These are phyloP conservation scores for Nymphalis c-album DNA, from an alignment of 2,888 invertebrate genomes.

Conservation along the genomic window DNA sequence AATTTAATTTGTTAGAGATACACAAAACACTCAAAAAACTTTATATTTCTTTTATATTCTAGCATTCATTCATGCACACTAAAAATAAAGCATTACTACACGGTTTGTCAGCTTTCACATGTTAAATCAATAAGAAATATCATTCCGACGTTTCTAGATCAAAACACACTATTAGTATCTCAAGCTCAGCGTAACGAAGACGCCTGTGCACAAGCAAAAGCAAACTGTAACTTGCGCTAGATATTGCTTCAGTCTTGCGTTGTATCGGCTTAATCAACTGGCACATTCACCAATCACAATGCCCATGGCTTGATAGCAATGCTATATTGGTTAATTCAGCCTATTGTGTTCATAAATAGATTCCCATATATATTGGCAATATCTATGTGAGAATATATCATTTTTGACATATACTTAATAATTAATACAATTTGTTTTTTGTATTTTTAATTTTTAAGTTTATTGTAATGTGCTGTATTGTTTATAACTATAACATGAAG, in stretches of 20 bases:
- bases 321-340: constrained; percentile 12
- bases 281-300: constrained; percentile 34
- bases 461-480: no score
- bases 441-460: not conserved
- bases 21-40: no score
- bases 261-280: constrained; percentile 37
- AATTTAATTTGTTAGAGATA: no score
- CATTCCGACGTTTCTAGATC: constrained; percentile 16
- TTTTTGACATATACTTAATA: not conserved
- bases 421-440: not conserved
- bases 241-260: constrained; percentile 34
- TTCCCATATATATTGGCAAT: constrained; percentile 12
- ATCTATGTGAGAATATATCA: not conserved
- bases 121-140: constrained; percentile 31
- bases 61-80: no score
- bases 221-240: constrained; percentile 33
- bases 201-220: constrained; percentile 39
- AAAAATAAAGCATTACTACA: not conserved
- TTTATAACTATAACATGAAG: no score
- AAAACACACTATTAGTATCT: constrained; percentile 18
- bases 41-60: no score
- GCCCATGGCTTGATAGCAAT: constrained; percentile 25
- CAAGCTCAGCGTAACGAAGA: constrained; percentile 28
- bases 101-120: constrained; percentile 27
- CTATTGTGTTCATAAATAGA: constrained; percentile 15